phyloP scores from a whole-genome alignment of 2,113 vertebrate genomes.

The Phylloscopus trochilus region DNA sequence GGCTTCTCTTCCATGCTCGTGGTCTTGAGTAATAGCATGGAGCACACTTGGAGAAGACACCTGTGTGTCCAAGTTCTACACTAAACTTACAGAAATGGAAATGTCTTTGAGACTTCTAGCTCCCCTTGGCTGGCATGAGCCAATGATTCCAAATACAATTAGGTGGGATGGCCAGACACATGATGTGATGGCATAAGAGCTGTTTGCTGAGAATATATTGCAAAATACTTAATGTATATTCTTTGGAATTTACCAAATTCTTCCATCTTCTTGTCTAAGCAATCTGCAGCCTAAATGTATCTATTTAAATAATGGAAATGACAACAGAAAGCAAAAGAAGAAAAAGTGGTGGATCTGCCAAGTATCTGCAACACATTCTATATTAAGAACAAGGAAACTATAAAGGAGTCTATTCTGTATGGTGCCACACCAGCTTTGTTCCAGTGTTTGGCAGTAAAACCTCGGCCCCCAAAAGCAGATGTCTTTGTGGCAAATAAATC shows the following conservation, averaged over 20 bases:
- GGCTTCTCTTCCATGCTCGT: neutral
- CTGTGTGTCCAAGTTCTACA: neutral
- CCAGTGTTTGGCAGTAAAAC: neutral
- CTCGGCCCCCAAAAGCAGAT: neutral
- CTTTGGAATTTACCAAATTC: neutral
- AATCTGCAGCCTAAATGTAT: neutral
- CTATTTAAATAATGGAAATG: neutral
- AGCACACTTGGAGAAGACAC: neutral
- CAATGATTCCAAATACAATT: neutral
- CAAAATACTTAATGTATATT: neutral
- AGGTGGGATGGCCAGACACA: neutral
- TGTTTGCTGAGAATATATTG: neutral
- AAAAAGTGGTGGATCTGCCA: neutral
- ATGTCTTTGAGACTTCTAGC: neutral
- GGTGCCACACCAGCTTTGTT: neutral
- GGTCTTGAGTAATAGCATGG: neutral
- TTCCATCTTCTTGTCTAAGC: neutral
- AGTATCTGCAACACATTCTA: neutral
- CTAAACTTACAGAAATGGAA: rapidly evolving
- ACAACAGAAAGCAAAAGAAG: neutral
- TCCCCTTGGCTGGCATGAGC: neutral
- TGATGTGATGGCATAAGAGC: neutral
- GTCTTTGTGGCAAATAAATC: neutral
- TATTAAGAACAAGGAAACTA: neutral
- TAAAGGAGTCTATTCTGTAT: neutral